phyloP scores from a whole-genome alignment of 1,140 invertebrate genomes.

The Drosophila sp. region DNA sequence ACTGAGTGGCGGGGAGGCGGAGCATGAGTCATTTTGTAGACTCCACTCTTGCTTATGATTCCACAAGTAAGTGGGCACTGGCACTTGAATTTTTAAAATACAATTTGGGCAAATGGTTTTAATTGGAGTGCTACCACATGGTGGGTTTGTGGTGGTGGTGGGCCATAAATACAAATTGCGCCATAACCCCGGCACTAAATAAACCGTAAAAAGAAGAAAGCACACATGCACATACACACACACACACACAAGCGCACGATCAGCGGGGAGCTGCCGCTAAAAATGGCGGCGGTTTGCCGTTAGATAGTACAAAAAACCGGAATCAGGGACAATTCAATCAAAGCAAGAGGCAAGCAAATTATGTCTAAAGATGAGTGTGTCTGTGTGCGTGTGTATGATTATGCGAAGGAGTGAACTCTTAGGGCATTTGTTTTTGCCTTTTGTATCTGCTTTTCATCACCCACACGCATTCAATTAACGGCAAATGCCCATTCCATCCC shows the following conservation, averaged over 20 bases:
- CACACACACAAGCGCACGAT: background rate
- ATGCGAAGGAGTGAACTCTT: constrained; percentile 23
- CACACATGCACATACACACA: background rate
- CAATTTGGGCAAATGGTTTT: constrained; percentile 59
- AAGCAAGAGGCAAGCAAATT: constrained; percentile 19
- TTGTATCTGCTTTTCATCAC: constrained; percentile 71
- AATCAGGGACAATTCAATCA: constrained; percentile 21
- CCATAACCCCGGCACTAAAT: constrained; percentile 78
- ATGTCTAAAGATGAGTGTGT: background rate
- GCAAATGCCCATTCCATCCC: constrained; percentile 40
- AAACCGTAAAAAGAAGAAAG: constrained; percentile 60
- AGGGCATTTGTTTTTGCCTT: constrained; percentile 22
- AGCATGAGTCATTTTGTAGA: background rate
- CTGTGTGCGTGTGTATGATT: background rate
- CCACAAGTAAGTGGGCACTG: constrained; percentile 24
- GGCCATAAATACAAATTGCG: constrained; percentile 77
- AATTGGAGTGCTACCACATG: constrained; percentile 71
- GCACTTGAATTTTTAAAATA: constrained; percentile 27
- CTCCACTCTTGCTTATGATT: background rate
- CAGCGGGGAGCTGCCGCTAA: constrained; percentile 17
- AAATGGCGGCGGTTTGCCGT: constrained; percentile 68
- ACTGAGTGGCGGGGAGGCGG: background rate
- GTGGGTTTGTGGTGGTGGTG: constrained; percentile 4
- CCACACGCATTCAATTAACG: constrained; percentile 69
- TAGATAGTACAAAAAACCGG: constrained; percentile 19